A percentile compares a stretch with the other conserved stretches of the same genome.
Evolutionary conservation across 2,888 invertebrate genomes (phyloP).

Genomic region (Dicycla oo): DNA sequence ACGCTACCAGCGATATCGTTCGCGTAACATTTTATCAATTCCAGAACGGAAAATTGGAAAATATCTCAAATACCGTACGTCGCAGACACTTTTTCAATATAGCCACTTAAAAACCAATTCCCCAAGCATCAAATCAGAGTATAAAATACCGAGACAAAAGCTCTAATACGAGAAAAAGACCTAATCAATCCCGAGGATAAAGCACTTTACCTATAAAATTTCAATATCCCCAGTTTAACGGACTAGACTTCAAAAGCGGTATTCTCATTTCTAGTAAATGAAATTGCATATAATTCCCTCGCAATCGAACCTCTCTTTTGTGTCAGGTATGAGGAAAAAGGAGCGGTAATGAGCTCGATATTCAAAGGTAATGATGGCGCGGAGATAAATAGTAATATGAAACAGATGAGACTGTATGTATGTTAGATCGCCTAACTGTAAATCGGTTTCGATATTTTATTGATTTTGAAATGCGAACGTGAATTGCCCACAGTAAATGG

Average conservation of each 20-base stretch:
- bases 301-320: slow-evolving; percentile 74
- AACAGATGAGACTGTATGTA: slow-evolving; percentile 37
- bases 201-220: slow-evolving; percentile 76
- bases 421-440: slow-evolving; percentile 47
- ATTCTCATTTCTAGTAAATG: slow-evolving; percentile 81
- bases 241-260: slow-evolving; percentile 71
- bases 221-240: slow-evolving; percentile 75
- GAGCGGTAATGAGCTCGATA: slow-evolving; percentile 69
- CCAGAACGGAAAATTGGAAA: slow-evolving; percentile 29
- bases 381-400: slow-evolving; percentile 53
- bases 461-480: slow-evolving; percentile 41
- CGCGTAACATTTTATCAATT: slow-evolving; percentile 42
- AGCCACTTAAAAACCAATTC: slow-evolving; percentile 58
- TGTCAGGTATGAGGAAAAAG: slow-evolving; percentile 63
- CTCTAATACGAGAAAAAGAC: slow-evolving; percentile 55
- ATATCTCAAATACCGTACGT: slow-evolving; percentile 23
- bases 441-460: slow-evolving; percentile 45
- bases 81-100: slow-evolving; percentile 30
- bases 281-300: slow-evolving; percentile 84
- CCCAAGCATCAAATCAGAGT: slow-evolving; percentile 35
- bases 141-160: slow-evolving; percentile 59
- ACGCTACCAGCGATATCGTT: slow-evolving; percentile 13
- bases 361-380: slow-evolving; percentile 63
- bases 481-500: slow-evolving; percentile 6
- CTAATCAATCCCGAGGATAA: slow-evolving; percentile 66